Base-by-base conservation (phyloP, 2,888 invertebrate species). In the Brachyopa scutellaris region DNA sequence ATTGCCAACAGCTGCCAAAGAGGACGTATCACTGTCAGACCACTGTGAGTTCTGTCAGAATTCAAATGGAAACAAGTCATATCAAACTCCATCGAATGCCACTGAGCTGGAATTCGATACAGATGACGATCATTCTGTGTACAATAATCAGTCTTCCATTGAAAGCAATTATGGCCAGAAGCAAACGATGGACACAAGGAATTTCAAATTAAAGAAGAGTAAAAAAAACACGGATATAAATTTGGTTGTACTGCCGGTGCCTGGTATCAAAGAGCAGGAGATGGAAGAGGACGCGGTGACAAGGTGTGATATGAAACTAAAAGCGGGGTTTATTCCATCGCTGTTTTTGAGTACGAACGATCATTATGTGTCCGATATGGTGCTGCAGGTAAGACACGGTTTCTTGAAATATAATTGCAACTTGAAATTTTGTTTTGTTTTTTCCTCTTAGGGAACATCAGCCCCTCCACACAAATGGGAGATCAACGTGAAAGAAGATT, bases 1-100 rank as follows among this genome's bases (percentile, higher is more conserved):
- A 2, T 40, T 73, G 84, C 5, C 69, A 67, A 2, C 82, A 84
- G 17, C 84, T 47, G 36, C 66, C 6, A 66, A 67, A 5, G 85
- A 85, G 2, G 40, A 85, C 7, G 85, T 85, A 0, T 83, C 86
- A n/a, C 38, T 64, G 0, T 91, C 92, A 85, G 88, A 88, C 29
- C 90, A 91, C 11, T 93, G 93, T 77, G 92, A 92, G 84, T 90
- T 92, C 4, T 93, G 93, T 67, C 88, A 82, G 8, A 90, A 91
- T 86, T 91, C 91, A 85, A 92, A 92, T 85, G 91, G 92, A 88
- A 92, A 92, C 42, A 93, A 93, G 23, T 91, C 92, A 84, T 90
- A 95, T 40, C 95, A 95, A 87, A 95, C 95, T 0, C 95, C 95
- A 0, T 95, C 95, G 0, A 95, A 95, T 88, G 95, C 95, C 29